Evolutionary conservation across 2,888 invertebrate species (phyloP), one percentile per base, ranked within the genome.

Genomic region (Pemphredon lugubris): DNA sequence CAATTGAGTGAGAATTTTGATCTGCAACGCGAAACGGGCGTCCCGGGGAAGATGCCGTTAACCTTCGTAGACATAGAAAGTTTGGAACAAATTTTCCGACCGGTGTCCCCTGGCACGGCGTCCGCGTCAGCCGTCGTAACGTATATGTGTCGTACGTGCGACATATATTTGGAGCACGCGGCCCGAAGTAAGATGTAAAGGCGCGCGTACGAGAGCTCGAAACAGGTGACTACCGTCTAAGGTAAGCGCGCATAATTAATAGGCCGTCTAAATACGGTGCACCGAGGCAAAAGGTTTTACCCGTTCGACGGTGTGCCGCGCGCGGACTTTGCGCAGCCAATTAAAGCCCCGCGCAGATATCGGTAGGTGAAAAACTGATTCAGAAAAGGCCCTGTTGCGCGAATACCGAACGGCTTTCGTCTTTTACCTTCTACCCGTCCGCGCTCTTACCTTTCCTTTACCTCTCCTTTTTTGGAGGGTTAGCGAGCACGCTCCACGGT

Each of bases 241-340:
- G 83, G 83, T 64, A 75, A 69, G 68, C 72, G 77, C 74, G 83
- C 80, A 80, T 82, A 84, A 84, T 82, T 84, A 84, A 84, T 82
- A 76, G 75, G 63, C 61, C 72, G 68, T 74, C 84, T 80, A 83
- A 82, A 84, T 83, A 84, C 79, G 84, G 81, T 60, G 47, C 50
- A 26, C 58, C n/a, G 60, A 67, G 66, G 39, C 70, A 55, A 77
- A 74, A 77, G 61, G 72, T 61, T n/a, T 59, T 57, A 58, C 68
- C 64, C 51, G 53, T 48, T 54, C 30, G 20, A 45, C 61, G 26
- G 4, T 39, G 13, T n/a, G n/a, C n/a, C n/a, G 39, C 45, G 39
- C 42, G 32, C 51, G 34, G 51, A 30, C 54, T 66, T 47, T 34
- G 21, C 18, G n/a, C 30, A 59, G 65, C 75, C 75, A 77, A 77